Conservation (phyloP, 2,888 invertebrate genomes). For the Yponomeuta sedellus region DNA sequence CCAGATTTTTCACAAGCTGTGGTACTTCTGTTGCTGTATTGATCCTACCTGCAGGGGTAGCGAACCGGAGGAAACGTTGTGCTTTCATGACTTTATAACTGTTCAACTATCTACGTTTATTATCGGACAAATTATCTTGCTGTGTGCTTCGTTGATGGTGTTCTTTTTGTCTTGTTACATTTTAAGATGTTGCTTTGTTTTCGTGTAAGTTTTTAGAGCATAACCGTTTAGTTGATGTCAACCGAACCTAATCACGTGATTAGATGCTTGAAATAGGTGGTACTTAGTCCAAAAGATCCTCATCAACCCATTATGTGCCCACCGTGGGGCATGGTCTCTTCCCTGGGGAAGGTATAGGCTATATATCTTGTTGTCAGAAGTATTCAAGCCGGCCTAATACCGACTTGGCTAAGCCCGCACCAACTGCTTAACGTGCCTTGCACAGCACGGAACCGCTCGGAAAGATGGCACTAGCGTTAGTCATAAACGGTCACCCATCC, state of each 20-base stretch:
- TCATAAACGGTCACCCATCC: too few species aligned
- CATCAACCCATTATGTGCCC: too few species aligned
- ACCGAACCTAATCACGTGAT: not conserved
- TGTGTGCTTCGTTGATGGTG: not conserved
- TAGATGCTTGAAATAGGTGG: not conserved
- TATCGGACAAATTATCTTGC: constrained; percentile 5
- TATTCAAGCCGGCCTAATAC: too few species aligned
- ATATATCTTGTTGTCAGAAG: too few species aligned
- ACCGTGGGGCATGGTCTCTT: too few species aligned
- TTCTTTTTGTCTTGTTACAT: not conserved
- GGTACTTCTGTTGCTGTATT: not conserved
- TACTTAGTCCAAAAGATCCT: too few species aligned
- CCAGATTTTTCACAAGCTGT: too few species aligned
- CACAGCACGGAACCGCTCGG: too few species aligned
- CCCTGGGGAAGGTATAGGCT: too few species aligned
- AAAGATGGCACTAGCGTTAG: too few species aligned
- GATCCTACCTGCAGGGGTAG: not conserved
- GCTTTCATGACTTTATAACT: constrained; percentile 16
- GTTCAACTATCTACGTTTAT: not conserved
- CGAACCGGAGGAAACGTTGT: constrained; percentile 6
- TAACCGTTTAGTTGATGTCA: not conserved
- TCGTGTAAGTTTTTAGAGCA: not conserved
- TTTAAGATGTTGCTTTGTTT: not conserved
- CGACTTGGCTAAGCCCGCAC: too few species aligned
- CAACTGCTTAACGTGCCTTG: too few species aligned